Conservation (phyloP, 2,113 vertebrate genomes). For the Rhinoptilus africanus region DNA sequence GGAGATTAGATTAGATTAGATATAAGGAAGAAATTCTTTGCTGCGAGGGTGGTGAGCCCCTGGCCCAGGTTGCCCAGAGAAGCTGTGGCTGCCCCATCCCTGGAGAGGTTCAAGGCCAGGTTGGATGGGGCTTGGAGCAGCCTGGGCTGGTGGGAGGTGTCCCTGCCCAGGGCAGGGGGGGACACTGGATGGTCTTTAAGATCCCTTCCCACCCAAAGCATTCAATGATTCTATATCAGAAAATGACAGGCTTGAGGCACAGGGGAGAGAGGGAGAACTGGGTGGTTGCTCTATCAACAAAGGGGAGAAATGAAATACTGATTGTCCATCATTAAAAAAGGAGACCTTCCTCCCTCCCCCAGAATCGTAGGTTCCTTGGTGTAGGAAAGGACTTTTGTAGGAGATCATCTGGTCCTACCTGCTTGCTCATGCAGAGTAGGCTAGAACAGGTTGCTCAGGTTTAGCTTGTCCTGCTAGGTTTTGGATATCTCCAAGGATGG, state of each 20-base stretch:
- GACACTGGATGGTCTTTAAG: not conserved
- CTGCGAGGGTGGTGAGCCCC: not conserved
- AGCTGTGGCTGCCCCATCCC: not conserved
- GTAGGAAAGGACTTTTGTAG: not conserved
- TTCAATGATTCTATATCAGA: not conserved
- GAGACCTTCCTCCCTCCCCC: too few species aligned
- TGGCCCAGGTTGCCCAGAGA: not conserved
- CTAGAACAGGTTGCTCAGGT: not conserved
- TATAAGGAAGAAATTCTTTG: not conserved
- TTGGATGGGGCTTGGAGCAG: not conserved
- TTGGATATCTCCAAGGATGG: too few species aligned
- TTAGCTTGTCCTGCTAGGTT: not conserved
- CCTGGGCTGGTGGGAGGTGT: not conserved
- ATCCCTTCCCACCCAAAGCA: not conserved
- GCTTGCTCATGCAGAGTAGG: not conserved
- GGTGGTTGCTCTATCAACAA: not conserved
- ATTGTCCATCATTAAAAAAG: not conserved
- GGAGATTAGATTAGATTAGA: not conserved
- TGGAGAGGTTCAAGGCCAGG: not conserved
- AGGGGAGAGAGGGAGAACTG: too few species aligned
- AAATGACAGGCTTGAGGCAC: not conserved
- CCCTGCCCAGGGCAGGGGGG: not conserved
- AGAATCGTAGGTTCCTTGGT: accelerated
- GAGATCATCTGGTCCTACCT: accelerated
- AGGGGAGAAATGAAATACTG: too few species aligned